Evolutionary conservation across 35 echinoderm and acorn worm species (phyloP).

Genomic region (Lytechinus pictus): DNA sequence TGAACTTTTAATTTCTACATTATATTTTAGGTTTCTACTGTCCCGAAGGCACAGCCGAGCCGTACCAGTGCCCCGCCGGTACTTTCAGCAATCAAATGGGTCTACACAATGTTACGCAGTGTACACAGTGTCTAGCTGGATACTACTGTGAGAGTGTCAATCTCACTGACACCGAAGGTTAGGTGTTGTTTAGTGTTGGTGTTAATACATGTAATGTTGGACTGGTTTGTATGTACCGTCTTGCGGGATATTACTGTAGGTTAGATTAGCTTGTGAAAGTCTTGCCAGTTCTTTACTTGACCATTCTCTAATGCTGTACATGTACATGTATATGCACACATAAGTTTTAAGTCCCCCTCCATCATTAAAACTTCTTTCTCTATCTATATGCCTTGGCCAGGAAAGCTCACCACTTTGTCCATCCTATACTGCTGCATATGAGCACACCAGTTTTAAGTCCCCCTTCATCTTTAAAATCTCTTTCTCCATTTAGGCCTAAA

Average conservation of each 20-base stretch:
- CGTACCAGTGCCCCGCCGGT: conserved; percentile 78
- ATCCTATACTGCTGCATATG: too few relatives aligned
- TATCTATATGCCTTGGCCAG: neutral
- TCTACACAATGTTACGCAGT: conserved; percentile 82
- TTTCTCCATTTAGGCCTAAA: too few relatives aligned
- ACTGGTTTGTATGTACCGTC: conserved; percentile 78
- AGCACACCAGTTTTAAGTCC: too few relatives aligned
- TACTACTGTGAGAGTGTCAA: conserved; percentile 90
- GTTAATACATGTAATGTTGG: too few relatives aligned
- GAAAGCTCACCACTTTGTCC: too few relatives aligned
- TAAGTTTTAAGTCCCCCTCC: neutral
- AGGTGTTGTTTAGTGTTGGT: conserved; percentile 22
- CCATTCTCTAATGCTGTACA: too few relatives aligned
- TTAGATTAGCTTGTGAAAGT: too few relatives aligned
- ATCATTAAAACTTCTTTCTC: neutral
- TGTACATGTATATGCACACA: neutral
- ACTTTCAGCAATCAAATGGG: conserved; percentile 80
- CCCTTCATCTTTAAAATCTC: too few relatives aligned
- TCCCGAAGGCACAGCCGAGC: conserved; percentile 83
- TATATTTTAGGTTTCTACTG: conserved; percentile 83
- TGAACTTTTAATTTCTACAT: neutral
- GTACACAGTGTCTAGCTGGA: conserved; percentile 89
- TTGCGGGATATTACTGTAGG: conserved; percentile 86
- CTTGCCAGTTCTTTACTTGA: too few relatives aligned
- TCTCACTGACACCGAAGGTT: conserved; percentile 77